phyloP scores from a whole-genome alignment of 2,797 vertebrate genomes.

The Leptodactylus fallax region DNA sequence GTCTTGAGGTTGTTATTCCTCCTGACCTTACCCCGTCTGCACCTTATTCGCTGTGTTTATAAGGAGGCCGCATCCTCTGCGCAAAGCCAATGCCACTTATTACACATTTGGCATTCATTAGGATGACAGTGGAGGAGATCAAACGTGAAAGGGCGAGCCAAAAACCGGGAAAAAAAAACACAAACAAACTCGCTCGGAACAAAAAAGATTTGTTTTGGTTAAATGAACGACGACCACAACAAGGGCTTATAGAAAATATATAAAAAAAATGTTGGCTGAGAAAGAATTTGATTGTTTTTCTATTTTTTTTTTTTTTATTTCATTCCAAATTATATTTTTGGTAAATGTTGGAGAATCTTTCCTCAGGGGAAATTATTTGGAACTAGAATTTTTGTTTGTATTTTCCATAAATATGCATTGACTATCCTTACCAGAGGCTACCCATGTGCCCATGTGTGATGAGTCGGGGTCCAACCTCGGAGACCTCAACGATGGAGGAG shows the following conservation, averaged over 20 bases:
- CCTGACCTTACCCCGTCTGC: conserved; percentile 67
- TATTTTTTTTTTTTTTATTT: neutral
- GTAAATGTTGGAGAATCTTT: neutral
- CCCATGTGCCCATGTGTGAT: too few species aligned
- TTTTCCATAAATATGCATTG: neutral
- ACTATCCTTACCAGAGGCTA: neutral
- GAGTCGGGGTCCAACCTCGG: too few species aligned
- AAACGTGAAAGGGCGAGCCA: conserved; percentile 72
- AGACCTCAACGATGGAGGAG: too few species aligned
- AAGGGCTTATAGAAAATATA: neutral
- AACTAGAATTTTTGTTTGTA: neutral
- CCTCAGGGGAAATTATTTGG: neutral
- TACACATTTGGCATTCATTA: conserved; percentile 74
- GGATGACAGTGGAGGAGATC: conserved; percentile 69
- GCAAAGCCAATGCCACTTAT: conserved; percentile 68
- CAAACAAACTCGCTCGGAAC: neutral
- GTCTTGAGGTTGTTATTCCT: conserved; percentile 68
- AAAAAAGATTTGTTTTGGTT: neutral
- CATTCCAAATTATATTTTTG: neutral
- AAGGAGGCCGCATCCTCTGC: conserved; percentile 63
- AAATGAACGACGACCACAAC: neutral
- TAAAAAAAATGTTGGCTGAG: neutral
- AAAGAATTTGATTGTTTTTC: neutral
- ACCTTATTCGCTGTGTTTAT: conserved; percentile 70
- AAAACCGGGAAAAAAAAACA: conserved; percentile 57